Evolutionary conservation across 2,113 vertebrate genomes (phyloP), one percentile per base, ranked within the genome.

Genomic region (Paralichthys olivaceus): DNA sequence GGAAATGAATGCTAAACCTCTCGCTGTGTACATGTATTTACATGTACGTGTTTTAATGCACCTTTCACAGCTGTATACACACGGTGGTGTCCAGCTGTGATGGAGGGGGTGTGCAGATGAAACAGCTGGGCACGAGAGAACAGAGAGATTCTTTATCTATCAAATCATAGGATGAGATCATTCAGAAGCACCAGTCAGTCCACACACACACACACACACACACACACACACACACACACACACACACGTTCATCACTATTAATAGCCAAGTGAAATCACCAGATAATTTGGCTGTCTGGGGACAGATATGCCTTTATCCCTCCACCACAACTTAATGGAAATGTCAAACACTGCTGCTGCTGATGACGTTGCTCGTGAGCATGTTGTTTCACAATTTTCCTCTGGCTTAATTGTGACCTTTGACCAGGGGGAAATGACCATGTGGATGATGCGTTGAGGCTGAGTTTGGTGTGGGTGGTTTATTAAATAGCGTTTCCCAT

Each of bases 121-220:
- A 75, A 81, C 69, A 59, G 53, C 77, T 72, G 77, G 67, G 77
- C 60, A 19, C 56, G 40, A 57, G 70, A 83, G 73, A 83, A 83
- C 59, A 78, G 49, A 75, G 75, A 61, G 84, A 88, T 89, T 92
- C 80, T 85, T 90, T 72, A 67, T 83, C 79, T 59, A 77, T 88
- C 86, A 89, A 83, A 91, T 91, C 88, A 92, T 82, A 77, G 67
- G 72, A 90, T 93, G 90, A 91, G 87, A 88, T 91, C 90, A 91
- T 84, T 83, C 84, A 89, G 83, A 71, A 91, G 88, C 84, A 84
- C 71, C 79, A 85, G 65, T 73, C 85, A 73, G 72, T 71, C 69
- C 56, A 6, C 75, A 71, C 0, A 76, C 4, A 67, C 68, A 61
- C 76, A 56, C 70, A 67, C 59, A 37, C 75, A 59, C 70, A 68